Evolutionary conservation across 2,797 vertebrate species (phyloP), one percentile per base, ranked within the genome.

Genomic region (Anolis apletophallus): DNA sequence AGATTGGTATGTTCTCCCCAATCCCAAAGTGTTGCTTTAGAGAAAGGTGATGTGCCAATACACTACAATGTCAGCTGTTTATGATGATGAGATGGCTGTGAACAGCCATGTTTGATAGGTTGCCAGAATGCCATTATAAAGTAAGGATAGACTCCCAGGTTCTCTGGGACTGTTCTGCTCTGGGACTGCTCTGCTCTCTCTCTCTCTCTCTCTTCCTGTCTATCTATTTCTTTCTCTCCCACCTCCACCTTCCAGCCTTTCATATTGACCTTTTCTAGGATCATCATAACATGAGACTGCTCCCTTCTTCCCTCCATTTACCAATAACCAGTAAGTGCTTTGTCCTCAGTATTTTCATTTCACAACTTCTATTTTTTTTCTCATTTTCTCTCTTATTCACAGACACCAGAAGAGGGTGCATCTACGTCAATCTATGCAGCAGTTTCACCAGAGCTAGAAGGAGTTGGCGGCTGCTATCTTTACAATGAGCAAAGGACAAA

Each of bases 391-490:
- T 88, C 81, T 4, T 85, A 91, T 90, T 90, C 57, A 0, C 95
- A 99, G 98, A 98, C 96, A 72, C 97, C 98, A n/a, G 97, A 97
- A 1, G 97, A 99, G 91, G 98, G 98, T 68, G 97, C 98, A 0
- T 97, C 97, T 84, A 97, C 96, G 0, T 92, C 95, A 1, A 80
- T 98, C 79, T 97, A 97, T 1, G 96, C 97, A 0, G 97, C 97
- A 0, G 95, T 95, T 0, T 92, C 97, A 0, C 88, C 97, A 0
- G 96, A 97, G 85, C 87, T 99, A 94, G 98, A 99, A 92, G 98
- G 97, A 0, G 89, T 95, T 1, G 98, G 98, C 0, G 94, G 97
- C 88, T 97, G 96, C 64, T 99, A 99, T 95, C 94, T 99, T 50
- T 98, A 97, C 95, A 98, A 99, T 9, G 97, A 98, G 40, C 81